Evolutionary conservation across 2,888 invertebrate genomes (phyloP).

Genomic region (Strigamia transsilvanica): DNA sequence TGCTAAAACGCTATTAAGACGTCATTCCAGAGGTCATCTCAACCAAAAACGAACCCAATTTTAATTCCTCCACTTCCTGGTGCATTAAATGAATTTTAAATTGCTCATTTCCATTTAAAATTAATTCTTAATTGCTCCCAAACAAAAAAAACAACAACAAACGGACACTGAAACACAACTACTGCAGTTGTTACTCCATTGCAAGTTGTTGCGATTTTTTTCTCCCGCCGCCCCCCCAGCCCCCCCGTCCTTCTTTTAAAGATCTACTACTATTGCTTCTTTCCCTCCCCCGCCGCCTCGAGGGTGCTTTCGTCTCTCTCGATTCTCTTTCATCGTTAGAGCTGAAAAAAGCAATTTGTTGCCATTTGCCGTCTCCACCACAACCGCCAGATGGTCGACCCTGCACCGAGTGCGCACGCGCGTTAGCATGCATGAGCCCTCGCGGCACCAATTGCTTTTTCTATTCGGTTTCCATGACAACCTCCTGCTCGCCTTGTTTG

Average conservation of each 20-base stretch:
- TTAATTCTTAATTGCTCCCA: no score
- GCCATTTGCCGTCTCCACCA: slow-evolving; percentile 30
- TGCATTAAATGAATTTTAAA: no score
- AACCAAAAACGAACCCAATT: no score
- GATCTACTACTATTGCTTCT: neutral
- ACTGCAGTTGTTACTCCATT: no score
- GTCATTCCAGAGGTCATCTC: no score
- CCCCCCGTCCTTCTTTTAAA: neutral
- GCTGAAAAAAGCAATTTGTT: slow-evolving; percentile 30
- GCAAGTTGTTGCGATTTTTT: neutral
- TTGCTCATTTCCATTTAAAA: no score
- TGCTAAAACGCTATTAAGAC: no score
- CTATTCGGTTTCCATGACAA: slow-evolving; percentile 26
- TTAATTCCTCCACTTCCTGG: no score
- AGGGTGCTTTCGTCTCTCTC: slow-evolving; percentile 20
- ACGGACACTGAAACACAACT: no score
- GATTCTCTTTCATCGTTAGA: slow-evolving; percentile 30
- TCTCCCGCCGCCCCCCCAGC: neutral
- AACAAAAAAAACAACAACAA: no score
- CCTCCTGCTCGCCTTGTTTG: slow-evolving; percentile 15
- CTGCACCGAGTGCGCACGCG: slow-evolving; percentile 30
- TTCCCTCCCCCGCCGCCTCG: slow-evolving; percentile 5
- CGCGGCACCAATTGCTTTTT: slow-evolving; percentile 30
- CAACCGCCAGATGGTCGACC: slow-evolving; percentile 30
- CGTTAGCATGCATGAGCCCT: slow-evolving; percentile 30